Base-by-base conservation (phyloP, 1,140 invertebrate genomes). In the Mylabris phalerata region DNA sequence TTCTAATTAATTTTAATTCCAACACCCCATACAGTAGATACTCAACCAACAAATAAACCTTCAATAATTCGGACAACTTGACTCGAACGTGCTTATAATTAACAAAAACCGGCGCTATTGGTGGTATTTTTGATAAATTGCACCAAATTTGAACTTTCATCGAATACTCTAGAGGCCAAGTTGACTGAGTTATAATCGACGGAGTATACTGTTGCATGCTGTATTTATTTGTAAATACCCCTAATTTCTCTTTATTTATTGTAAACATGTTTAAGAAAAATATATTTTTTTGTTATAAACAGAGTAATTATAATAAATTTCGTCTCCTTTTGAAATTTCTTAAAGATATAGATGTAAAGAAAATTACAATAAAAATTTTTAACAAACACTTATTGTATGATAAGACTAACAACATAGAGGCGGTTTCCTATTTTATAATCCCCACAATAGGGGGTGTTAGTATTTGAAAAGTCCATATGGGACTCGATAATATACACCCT, bases 321-420 rank as follows among this genome's bases (percentile, higher is more conserved):
- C 47, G 19, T 41, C 7, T 32, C 48, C 49, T 44, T 61, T 57
- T 57, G 57, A 52, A 42, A 52, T 57, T 60, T 61, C 57, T 61
- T 64, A 64, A 64, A 64, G 56, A 64, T 61, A 64, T 64, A 55
- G 57, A 61, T 60, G 62, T 62, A 64, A 64, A 62, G 59, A 32
- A 32, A 32, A 32, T 32, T 32, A 19, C 19, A 32, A 32, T 55
- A 58, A 59, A 64, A 61, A 55, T 64, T 64, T 64, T 64, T 55
- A 63, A 55, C 42, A 45, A 55, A 50, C 25, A 48, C 42, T 44
- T 11, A 46, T 55, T 32, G 32, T 32, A 7, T 32, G 32, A 32
- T 32, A 32, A 7, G 32, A 32, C 4, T 5, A 32, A 3, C 7
- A 32, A 32, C 32, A 7, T 32, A 7, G 27, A 4, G 27, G 27